These are phyloP conservation scores for Ctena decussata DNA, from an alignment of 2,888 invertebrate genomes.

Conservation along the genomic window DNA sequence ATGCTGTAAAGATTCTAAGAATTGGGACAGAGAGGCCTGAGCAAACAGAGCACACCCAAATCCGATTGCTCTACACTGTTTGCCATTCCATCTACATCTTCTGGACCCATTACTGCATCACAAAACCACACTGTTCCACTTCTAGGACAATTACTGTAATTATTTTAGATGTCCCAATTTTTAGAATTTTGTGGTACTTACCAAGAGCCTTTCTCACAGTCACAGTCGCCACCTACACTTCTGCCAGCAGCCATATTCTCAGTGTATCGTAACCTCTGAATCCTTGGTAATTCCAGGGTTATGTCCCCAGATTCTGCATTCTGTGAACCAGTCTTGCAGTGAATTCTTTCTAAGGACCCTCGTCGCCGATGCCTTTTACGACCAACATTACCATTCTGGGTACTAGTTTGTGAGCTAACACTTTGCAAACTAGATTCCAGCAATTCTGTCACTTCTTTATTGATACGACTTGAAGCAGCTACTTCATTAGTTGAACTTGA, in stretches of 20 bases:
- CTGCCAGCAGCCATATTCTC: conserved; percentile 57
- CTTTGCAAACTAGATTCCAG: background rate
- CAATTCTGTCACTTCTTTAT: background rate
- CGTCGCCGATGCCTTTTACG: background rate
- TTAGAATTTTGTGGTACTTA: too few species aligned
- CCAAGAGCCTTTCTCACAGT: conserved; percentile 79
- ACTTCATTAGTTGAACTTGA: background rate
- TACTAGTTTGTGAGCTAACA: background rate
- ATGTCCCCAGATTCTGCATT: background rate
- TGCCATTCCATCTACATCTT: too few species aligned
- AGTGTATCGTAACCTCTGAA: conserved; percentile 55
- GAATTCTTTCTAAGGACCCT: conserved; percentile 51
- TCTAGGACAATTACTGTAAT: too few species aligned
- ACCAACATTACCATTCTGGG: background rate
- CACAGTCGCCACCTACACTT: conserved; percentile 67
- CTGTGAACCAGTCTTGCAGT: conserved; percentile 56
- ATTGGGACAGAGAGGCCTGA: too few species aligned
- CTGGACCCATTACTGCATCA: too few species aligned
- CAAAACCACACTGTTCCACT: too few species aligned
- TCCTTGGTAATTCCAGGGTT: conserved; percentile 14
- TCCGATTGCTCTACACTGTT: too few species aligned
- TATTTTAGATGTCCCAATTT: too few species aligned
- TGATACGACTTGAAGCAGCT: background rate
- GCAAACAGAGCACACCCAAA: too few species aligned
- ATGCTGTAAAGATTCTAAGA: too few species aligned